These are phyloP conservation scores for Drosophila picticornis DNA, from an alignment of 2,888 invertebrate species.

Conservation along the genomic window DNA sequence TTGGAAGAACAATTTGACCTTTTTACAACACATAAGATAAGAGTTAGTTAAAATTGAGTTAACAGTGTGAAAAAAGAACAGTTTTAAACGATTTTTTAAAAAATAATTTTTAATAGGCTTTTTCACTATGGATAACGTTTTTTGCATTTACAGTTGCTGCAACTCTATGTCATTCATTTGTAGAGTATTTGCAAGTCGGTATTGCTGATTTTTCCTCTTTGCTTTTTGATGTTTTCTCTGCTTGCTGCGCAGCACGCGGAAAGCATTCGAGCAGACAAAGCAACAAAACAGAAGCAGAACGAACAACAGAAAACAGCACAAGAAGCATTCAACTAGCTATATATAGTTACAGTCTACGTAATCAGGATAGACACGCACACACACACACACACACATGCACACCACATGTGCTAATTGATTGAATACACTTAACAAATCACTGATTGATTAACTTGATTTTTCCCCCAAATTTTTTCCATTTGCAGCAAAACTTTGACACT, in stretches of 20 bases:
- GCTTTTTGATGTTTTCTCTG: conserved; percentile 34
- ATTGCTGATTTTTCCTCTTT: not conserved
- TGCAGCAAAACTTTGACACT: conserved; percentile 20
- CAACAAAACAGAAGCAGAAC: conserved; percentile 4
- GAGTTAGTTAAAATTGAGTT: not conserved
- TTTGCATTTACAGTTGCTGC: not conserved
- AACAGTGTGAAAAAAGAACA: not conserved
- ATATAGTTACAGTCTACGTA: conserved; percentile 29
- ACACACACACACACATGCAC: not conserved
- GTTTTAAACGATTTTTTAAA: not conserved
- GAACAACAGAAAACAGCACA: conserved; percentile 10
- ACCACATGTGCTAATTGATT: conserved; percentile 45
- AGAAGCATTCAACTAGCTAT: conserved; percentile 17
- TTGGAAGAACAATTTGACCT: not conserved
- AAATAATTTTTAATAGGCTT: not conserved
- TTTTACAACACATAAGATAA: not conserved
- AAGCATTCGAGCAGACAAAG: conserved; percentile 45
- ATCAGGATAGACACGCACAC: conserved; percentile 9
- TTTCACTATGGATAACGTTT: not conserved
- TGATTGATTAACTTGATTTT: conserved; percentile 58
- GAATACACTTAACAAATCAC: conserved; percentile 29
- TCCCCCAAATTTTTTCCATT: conserved; percentile 15
- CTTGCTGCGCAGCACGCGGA: conserved; percentile 71
- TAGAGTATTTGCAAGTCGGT: conserved; percentile 23
- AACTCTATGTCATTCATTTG: not conserved